These are phyloP conservation scores for Vanessa cardui DNA, from an alignment of 2,888 invertebrate genomes.

Conservation along the genomic window DNA sequence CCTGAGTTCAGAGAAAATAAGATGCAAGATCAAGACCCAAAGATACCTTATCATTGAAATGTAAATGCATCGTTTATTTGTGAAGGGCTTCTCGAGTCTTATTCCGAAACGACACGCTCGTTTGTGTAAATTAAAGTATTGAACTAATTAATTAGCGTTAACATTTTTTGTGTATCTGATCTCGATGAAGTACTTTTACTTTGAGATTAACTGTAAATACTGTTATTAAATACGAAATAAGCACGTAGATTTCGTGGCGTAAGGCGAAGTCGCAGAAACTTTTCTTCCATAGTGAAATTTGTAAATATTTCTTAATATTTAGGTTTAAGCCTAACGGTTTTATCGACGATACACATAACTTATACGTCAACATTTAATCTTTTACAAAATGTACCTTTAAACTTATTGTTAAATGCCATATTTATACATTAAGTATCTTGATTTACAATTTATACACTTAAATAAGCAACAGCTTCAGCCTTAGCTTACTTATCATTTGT, in stretches of 20 bases:
- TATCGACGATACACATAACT: conserved; percentile 76
- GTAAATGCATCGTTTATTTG: conserved; percentile 16
- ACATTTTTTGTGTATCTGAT: conserved; percentile 59
- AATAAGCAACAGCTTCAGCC: conserved; percentile 42
- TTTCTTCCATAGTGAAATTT: conserved; percentile 83
- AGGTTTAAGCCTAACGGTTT: conserved; percentile 68
- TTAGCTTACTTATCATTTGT: conserved; percentile 54
- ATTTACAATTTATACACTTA: conserved; percentile 59
- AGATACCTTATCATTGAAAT: conserved; percentile 9
- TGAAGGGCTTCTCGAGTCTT: conserved; percentile 28
- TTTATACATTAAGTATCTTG: conserved; percentile 78
- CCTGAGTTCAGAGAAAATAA: conserved; percentile 80
- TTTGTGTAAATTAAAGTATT: conserved; percentile 50
- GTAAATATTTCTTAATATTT: conserved; percentile 78
- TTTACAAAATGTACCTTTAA: conserved; percentile 78
- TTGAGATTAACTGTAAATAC: conserved; percentile 78
- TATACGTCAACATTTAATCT: conserved; percentile 78
- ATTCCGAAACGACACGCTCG: conserved; percentile 47
- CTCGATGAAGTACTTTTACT: conserved; percentile 62
- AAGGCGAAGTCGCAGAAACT: conserved; percentile 64
- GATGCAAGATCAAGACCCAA: conserved; percentile 34
- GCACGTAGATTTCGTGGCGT: conserved; percentile 64
- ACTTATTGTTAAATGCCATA: conserved; percentile 80
- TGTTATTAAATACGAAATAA: conserved; percentile 71
- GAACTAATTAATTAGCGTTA: conserved; percentile 54